A percentile compares a stretch with the other conserved stretches of the same genome.
phyloP scores from a whole-genome alignment of 2,888 invertebrate species.

The Lithophane semibrunnea region DNA sequence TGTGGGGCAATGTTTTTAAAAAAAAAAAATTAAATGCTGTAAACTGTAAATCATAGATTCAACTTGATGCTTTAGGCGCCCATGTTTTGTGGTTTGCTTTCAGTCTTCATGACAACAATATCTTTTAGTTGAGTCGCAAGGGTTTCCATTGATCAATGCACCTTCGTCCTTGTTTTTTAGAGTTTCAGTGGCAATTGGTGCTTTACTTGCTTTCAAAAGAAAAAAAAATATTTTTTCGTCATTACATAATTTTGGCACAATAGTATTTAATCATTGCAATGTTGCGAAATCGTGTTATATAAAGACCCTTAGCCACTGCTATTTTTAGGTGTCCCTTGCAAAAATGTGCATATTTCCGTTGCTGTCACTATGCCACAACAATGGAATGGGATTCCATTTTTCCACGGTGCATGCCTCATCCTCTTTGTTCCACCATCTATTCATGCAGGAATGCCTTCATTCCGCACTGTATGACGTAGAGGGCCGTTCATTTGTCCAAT shows the following conservation, averaged over 20 bases:
- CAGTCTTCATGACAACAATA: background rate
- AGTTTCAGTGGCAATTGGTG: background rate
- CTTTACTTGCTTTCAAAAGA: background rate
- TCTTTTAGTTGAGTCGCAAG: background rate
- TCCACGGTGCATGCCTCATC: conserved; percentile 3
- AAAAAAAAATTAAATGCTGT: too few relatives aligned
- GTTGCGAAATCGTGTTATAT: background rate
- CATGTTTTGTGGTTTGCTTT: background rate
- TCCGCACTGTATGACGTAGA: conserved; percentile 7
- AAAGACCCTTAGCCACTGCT: too few relatives aligned
- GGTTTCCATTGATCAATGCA: background rate
- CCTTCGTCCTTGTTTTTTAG: background rate
- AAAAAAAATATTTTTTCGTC: too few relatives aligned
- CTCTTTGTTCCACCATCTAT: conserved; percentile 36
- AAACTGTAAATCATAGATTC: background rate
- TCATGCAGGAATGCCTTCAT: conserved; percentile 43
- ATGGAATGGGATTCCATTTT: conserved; percentile 18
- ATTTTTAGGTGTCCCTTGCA: too few relatives aligned
- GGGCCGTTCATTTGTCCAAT: conserved; percentile 17
- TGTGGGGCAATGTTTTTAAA: too few relatives aligned
- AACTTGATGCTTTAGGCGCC: background rate
- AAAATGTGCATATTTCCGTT: conserved; percentile 17
- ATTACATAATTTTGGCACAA: too few relatives aligned
- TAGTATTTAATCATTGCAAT: too few relatives aligned
- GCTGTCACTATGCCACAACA: conserved; percentile 14